These are phyloP conservation scores for Rafetus swinhoei DNA, from an alignment of 2,113 vertebrate species.

Conservation along the genomic window DNA sequence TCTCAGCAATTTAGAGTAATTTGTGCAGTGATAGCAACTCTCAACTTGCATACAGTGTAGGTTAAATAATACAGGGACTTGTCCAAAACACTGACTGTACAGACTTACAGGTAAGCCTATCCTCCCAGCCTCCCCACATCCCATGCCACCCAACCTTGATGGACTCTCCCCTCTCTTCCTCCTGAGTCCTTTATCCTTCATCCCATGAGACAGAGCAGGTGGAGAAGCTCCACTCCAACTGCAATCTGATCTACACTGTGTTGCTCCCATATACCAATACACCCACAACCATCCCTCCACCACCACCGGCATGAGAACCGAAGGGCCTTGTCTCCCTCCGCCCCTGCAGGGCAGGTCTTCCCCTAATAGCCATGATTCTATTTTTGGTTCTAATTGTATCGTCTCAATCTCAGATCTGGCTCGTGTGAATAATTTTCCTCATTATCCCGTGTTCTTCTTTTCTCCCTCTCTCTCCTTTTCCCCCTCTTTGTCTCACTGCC, in stretches of 20 bases:
- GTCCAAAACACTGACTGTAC: neutral
- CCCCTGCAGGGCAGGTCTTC: constrained; percentile 32
- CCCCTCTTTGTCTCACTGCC: constrained; percentile 46
- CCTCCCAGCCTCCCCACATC: neutral
- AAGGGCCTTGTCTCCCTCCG: neutral
- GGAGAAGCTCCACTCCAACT: neutral
- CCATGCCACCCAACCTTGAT: neutral
- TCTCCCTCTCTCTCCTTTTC: constrained; percentile 31
- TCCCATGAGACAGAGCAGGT: neutral
- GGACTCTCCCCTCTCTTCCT: neutral
- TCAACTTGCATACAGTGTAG: neutral
- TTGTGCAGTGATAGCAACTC: neutral
- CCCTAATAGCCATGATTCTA: constrained; percentile 21
- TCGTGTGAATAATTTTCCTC: constrained; percentile 64
- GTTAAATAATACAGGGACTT: neutral
- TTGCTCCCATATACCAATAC: too few relatives aligned
- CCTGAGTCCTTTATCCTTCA: neutral
- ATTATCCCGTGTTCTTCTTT: constrained; percentile 32
- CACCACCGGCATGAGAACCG: constrained; percentile 3
- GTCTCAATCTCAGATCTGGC: constrained; percentile 60
- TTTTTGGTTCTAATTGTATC: constrained; percentile 59
- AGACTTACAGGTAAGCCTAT: neutral
- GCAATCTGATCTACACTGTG: neutral
- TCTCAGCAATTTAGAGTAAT: neutral
- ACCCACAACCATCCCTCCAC: neutral